A percentile compares a stretch with the other conserved stretches of the same genome.
These are phyloP conservation scores for Pituophis catenifer DNA, from an alignment of 2,113 vertebrate species.

Conservation along the genomic window DNA sequence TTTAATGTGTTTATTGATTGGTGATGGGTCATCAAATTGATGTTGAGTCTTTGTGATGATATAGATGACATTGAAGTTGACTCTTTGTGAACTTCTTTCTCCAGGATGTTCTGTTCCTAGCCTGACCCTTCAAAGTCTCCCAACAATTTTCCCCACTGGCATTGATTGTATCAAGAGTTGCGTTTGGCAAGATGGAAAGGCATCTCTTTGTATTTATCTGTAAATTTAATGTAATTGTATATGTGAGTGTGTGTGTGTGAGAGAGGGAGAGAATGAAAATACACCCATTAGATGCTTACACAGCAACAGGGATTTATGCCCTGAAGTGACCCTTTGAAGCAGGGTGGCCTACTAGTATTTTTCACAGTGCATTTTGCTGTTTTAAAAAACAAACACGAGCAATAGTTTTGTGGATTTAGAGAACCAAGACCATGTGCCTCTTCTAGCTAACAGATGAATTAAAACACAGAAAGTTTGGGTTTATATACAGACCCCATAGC, in stretches of 20 bases:
- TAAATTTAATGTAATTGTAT: not conserved
- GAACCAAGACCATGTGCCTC: not conserved
- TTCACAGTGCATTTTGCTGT: not conserved
- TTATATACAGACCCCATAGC: not conserved
- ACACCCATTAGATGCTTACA: not conserved
- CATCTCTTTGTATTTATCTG: not conserved
- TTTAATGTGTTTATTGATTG: not conserved
- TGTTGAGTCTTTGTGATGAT: not conserved
- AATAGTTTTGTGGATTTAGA: not conserved
- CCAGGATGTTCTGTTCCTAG: not conserved
- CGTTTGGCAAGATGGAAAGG: not conserved
- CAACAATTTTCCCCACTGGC: not conserved
- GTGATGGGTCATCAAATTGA: not conserved
- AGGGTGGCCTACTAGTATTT: not conserved
- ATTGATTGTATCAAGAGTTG: not conserved
- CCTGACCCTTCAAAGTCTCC: not conserved
- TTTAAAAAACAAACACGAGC: not conserved
- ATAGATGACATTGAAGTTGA: not conserved
- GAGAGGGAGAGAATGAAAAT: too few relatives aligned
- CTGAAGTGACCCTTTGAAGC: not conserved
- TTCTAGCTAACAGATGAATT: not conserved
- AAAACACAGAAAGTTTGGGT: not conserved
- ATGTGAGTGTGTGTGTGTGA: not conserved
- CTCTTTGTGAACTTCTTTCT: not conserved
- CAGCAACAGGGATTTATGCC: not conserved